These are phyloP conservation scores for Scalopus aquaticus DNA, from an alignment of 2,113 vertebrate genomes.

Conservation along the genomic window DNA sequence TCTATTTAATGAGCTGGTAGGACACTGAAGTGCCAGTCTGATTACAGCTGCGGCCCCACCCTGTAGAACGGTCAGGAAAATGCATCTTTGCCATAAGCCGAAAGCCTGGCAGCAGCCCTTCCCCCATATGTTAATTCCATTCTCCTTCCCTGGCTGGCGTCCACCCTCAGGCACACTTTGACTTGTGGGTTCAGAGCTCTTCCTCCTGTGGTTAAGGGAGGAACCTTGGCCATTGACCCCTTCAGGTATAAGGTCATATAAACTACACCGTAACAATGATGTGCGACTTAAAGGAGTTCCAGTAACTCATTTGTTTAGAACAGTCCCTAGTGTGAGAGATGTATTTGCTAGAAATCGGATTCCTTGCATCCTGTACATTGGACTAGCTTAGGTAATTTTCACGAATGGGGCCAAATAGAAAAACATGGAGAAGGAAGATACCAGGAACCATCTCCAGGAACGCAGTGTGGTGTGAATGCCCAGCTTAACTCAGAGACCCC, in stretches of 20 bases:
- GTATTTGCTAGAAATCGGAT: not conserved
- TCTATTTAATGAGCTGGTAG: not conserved
- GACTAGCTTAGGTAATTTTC: not conserved
- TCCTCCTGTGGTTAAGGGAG: not conserved
- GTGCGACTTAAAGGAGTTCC: not conserved
- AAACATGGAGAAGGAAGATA: not conserved
- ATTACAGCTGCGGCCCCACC: not conserved
- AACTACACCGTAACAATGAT: not conserved
- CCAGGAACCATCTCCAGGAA: not conserved
- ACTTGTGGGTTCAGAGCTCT: not conserved
- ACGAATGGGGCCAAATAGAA: not conserved
- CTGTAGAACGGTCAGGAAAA: not conserved
- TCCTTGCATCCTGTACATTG: not conserved
- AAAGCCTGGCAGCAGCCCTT: not conserved
- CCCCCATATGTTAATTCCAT: not conserved
- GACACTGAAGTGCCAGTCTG: not conserved
- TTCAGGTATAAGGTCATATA: not conserved
- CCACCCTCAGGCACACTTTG: not conserved
- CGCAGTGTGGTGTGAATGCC: not conserved
- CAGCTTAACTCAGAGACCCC: not conserved
- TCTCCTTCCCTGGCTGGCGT: not conserved
- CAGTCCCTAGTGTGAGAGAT: not conserved
- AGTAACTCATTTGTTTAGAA: not conserved
- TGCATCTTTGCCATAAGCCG: not conserved
- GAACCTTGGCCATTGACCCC: too few relatives aligned